Base-by-base conservation (phyloP, 2,888 invertebrate genomes). In the Phengaris alcon region DNA sequence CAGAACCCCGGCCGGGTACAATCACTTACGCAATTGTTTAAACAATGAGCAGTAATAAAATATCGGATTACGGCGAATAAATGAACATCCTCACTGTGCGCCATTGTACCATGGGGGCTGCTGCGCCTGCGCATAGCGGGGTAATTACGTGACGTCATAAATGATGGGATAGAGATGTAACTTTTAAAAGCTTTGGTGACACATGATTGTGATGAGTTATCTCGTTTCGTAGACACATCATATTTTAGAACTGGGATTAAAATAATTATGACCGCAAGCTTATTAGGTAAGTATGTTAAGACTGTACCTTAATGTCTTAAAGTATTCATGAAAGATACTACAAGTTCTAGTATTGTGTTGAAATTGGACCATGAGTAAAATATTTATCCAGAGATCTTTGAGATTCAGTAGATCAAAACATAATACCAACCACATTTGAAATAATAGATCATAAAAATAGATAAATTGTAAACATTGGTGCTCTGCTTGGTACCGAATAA, bases 21-120 rank as follows among this genome's bases (percentile, higher is more conserved):
- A 90, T 91, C 91, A 91, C 92, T 93, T 89, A 90, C 90, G 90
- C 93, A 93, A 93, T 93, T 91, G 93, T 92, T 91, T 93, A 93
- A 91, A 93, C 92, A 93, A 91, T 87, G 86, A 84, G 81, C 86
- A 84, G 85, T 88, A 86, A 90, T 91, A 91, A 92, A 93, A 89
- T 93, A 93, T 93, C 93, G 80, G 79, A 84, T 93, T 92, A 88
- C 92, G 79, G 80, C 81, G 86, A 86, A 87, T 87, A 90, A 91
- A 88, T 86, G 88, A 88, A 79, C 86, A 86, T 85, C 85, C 82
- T 77, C 81, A 35, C 54, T 84, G 86, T 86, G 79, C 83, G 77
- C 74, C 79, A 81, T 81, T 82, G 82, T 82, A 74, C 75, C 70
- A 78, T 78, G 78, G 79, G 82, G 82, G 82, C 76, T 79, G 76